Percentiles rank a stretch among this genome's conserved stretches.
phyloP scores from a whole-genome alignment of 2,888 invertebrate species.

The Archips crataeganus region DNA sequence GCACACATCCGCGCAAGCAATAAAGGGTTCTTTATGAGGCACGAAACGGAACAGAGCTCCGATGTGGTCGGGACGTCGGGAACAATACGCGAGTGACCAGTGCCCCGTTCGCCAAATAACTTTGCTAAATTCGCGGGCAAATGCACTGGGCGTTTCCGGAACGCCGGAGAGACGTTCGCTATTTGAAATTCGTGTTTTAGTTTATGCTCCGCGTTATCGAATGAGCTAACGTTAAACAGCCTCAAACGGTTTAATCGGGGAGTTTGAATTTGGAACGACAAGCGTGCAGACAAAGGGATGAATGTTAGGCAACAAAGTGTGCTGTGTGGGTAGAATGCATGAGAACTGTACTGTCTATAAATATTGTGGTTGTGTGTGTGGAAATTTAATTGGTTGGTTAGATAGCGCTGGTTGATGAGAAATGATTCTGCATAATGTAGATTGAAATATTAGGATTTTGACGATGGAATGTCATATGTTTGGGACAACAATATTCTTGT shows the following conservation, averaged over 20 bases:
- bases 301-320: neutral
- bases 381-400: neutral
- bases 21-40: conserved; percentile 74
- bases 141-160: conserved; percentile 68
- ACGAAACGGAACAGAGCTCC: conserved; percentile 63
- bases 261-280: conserved; percentile 30
- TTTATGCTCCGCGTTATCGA: conserved; percentile 51
- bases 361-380: neutral
- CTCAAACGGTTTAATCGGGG: conserved; percentile 38
- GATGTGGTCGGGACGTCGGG: conserved; percentile 55
- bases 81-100: conserved; percentile 63
- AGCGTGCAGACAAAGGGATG: conserved; percentile 18
- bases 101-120: conserved; percentile 60
- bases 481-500: too few species aligned
- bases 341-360: neutral
- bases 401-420: conserved; percentile 1
- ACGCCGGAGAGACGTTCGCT: conserved; percentile 49
- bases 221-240: conserved; percentile 51
- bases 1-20: conserved; percentile 59
- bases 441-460: neutral
- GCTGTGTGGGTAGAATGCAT: conserved; percentile 6
- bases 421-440: neutral
- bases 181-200: conserved; percentile 54
- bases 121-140: conserved; percentile 67
- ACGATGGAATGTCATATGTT: neutral